Conservation (phyloP, 1,140 invertebrate species). For the Acyrthosiphon pisum region DNA sequence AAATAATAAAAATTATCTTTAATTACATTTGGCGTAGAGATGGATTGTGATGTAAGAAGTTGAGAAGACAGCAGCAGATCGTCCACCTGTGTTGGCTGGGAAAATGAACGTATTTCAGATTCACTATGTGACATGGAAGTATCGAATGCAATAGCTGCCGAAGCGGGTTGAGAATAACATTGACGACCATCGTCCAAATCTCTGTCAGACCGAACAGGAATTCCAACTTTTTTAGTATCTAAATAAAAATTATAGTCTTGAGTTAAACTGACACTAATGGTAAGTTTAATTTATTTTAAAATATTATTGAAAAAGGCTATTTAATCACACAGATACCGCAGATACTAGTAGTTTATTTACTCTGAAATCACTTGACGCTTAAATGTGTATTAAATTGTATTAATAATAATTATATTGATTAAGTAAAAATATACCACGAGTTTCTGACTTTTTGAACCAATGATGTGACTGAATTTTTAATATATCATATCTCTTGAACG, state of each 20-base stretch:
- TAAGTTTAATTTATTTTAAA: not conserved
- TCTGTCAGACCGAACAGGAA: not conserved
- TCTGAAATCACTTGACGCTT: not conserved
- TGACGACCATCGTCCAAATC: slow-evolving; percentile 56
- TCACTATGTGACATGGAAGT: slow-evolving; percentile 4
- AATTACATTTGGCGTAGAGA: slow-evolving; percentile 34
- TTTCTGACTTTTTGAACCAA: slow-evolving; percentile 72
- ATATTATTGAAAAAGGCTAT: not conserved
- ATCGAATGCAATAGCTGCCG: not conserved
- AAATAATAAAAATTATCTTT: not conserved
- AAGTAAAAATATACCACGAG: slow-evolving; percentile 25
- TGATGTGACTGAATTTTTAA: slow-evolving; percentile 76
- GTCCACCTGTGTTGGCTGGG: slow-evolving; percentile 84
- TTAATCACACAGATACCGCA: not conserved
- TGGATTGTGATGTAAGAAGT: slow-evolving; percentile 64
- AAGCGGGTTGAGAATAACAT: slow-evolving; percentile 58
- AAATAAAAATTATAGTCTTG: not conserved
- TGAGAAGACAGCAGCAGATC: slow-evolving; percentile 83
- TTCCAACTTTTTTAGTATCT: not conserved
- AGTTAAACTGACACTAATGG: not conserved
- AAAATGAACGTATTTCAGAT: slow-evolving; percentile 72
- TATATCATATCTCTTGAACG: slow-evolving; percentile 72
- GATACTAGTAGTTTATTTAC: not conserved
- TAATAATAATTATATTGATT: not conserved
- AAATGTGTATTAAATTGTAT: not conserved